Base-by-base conservation (phyloP, 64 coral and sea anemone genomes). In the Pachyseris speciosa region DNA sequence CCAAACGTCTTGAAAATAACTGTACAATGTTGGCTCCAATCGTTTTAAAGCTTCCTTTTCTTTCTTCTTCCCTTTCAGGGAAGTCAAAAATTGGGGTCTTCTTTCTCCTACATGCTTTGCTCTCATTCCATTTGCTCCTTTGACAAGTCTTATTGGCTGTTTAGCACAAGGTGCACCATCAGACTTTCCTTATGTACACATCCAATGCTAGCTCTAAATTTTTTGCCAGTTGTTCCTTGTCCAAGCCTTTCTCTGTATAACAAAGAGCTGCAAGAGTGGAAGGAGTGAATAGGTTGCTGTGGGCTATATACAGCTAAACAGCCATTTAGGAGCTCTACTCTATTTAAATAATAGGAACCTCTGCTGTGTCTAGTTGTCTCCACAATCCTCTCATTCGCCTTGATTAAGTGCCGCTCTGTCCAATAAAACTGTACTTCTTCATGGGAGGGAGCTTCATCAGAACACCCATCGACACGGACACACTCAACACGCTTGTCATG, bases 371-470 rank as follows among this genome's bases (percentile, higher is more conserved):
- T n/a, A n/a, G n/a, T n/a, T n/a, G n/a, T n/a, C n/a, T n/a, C n/a
- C n/a, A n/a, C n/a, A n/a, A n/a, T n/a, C n/a, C n/a, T 45, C 43
- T 49, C 12, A 26, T 48, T 85, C 30, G 37, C 81, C 64, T 92
- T 92, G 42, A 63, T 41, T 24, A 92, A 29, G 63, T 92, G 80
- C 28, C 78, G 33, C 47, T 92, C 81, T 19, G 90, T 92, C 90
- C 80, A 92, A 43, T 84, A 85, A 57, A 92, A 92, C 44, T 92
- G 90, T 22, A 91, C 81, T 75, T 92, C 90, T 48, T 77, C 66
- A 85, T 85, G 90, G 1, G 47, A 81, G 24, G 90, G 69, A 55
- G 67, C 90, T 28, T 92, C 90, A 39, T 92, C 80, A 41, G 90
- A 60, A 60, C 90, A 84, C 20, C 90, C 80, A 74, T 92, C 90